These are phyloP conservation scores for Oreochromis spilurus DNA, from an alignment of 2,113 vertebrate genomes.

Conservation along the genomic window DNA sequence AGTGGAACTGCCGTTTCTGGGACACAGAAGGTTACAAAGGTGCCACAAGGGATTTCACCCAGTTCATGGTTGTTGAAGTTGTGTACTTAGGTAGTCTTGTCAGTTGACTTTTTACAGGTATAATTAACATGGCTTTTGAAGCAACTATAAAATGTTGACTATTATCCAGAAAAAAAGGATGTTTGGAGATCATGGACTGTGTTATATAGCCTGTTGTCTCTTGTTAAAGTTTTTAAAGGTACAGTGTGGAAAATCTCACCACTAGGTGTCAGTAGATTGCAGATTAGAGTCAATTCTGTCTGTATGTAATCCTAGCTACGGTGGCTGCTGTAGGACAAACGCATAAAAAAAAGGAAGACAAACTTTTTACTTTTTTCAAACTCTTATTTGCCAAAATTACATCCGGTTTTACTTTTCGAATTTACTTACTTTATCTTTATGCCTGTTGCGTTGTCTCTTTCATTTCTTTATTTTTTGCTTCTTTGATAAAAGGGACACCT, in stretches of 20 bases:
- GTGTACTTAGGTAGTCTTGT: background rate
- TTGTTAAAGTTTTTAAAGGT: background rate
- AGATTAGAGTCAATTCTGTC: background rate
- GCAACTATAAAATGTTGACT: background rate
- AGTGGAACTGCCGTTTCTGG: background rate
- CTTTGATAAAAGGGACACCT: background rate
- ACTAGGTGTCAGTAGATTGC: background rate
- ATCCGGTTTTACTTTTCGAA: accelerated
- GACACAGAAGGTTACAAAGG: background rate
- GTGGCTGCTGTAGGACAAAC: background rate
- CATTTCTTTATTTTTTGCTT: background rate
- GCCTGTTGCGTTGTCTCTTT: accelerated
- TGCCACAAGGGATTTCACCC: background rate
- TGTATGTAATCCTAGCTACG: accelerated
- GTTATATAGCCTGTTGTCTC: background rate
- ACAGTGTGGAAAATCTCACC: background rate
- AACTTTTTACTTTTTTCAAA: background rate
- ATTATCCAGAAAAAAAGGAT: background rate
- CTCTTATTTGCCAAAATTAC: background rate
- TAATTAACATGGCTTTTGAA: background rate
- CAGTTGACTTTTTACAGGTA: background rate
- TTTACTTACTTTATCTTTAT: background rate
- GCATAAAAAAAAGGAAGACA: background rate
- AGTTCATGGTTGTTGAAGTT: background rate
- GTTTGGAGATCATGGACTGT: background rate